Conservation (phyloP, 2,888 invertebrate genomes). For the Merodon equestris region DNA sequence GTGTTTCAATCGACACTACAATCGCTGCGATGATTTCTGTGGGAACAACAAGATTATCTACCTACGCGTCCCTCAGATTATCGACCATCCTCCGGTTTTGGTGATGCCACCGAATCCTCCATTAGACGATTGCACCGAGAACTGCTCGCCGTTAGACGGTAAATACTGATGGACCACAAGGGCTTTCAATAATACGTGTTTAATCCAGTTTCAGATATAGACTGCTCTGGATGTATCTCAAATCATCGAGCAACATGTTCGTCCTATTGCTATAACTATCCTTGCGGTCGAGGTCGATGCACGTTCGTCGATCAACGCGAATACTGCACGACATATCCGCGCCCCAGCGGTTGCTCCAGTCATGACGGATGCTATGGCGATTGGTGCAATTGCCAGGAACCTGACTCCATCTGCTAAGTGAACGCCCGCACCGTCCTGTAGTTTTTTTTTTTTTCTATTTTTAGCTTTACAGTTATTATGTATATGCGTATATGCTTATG, state of each 20-base stretch:
- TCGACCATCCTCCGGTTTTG: conserved; percentile 22
- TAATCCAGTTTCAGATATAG: conserved; percentile 24
- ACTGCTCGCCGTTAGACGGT: conserved; percentile 25
- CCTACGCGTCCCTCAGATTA: conserved; percentile 44
- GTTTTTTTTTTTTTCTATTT: no score
- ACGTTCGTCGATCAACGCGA: conserved; percentile 41
- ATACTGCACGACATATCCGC: conserved; percentile 41
- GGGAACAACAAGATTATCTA: conserved; percentile 13
- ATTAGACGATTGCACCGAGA: conserved; percentile 8
- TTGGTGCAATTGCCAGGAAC: no score
- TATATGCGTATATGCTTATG: no score
- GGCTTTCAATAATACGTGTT: not conserved
- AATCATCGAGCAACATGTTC: conserved; percentile 42
- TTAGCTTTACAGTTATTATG: no score
- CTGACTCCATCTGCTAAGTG: no score
- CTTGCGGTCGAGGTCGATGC: conserved; percentile 35
- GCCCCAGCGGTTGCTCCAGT: conserved; percentile 39
- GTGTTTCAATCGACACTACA: not conserved
- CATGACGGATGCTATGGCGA: conserved; percentile 2
- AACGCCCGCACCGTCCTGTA: no score
- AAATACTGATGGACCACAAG: no score
- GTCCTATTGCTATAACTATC: conserved; percentile 50
- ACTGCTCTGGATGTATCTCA: conserved; percentile 56
- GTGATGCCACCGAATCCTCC: conserved; percentile 56
- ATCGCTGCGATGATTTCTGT: not conserved